These are phyloP conservation scores for Dicerorhinus sumatrensis DNA, from an alignment of 2,113 vertebrate species.

Conservation along the genomic window DNA sequence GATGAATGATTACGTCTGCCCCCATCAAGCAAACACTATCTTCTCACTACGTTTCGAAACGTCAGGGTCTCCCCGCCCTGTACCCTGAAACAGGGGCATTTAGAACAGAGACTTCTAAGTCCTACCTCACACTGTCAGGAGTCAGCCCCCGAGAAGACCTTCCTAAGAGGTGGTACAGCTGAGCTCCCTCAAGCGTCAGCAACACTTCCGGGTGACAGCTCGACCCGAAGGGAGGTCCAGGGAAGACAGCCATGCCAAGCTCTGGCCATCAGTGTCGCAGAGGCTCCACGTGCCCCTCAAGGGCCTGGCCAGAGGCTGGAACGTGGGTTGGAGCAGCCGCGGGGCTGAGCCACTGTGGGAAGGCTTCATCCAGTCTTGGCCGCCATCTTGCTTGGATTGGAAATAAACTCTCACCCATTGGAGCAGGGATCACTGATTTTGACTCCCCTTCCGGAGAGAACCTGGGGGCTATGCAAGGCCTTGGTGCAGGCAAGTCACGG, in stretches of 20 bases:
- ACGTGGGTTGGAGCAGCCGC: not conserved
- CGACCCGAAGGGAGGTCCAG: not conserved
- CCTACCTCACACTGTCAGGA: not conserved
- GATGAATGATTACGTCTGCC: not conserved
- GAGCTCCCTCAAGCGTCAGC: not conserved
- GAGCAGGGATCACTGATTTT: not conserved
- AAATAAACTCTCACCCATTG: not conserved
- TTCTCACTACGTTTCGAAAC: not conserved
- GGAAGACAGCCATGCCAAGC: not conserved
- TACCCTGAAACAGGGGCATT: not conserved
- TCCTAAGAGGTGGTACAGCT: not conserved
- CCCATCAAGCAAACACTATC: not conserved
- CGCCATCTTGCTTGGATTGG: not conserved
- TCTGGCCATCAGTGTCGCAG: not conserved
- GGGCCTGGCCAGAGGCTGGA: not conserved
- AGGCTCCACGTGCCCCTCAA: not conserved
- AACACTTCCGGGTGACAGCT: not conserved
- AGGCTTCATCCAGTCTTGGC: not conserved
- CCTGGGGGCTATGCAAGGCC: fast-evolving
- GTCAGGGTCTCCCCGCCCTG: not conserved
- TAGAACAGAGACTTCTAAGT: not conserved
- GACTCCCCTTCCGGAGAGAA: not conserved
- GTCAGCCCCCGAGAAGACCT: not conserved
- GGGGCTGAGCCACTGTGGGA: not conserved
- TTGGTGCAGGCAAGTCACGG: not conserved